Evolutionary conservation across 2,113 vertebrate genomes (phyloP).

Genomic region (Piaya cayana): DNA sequence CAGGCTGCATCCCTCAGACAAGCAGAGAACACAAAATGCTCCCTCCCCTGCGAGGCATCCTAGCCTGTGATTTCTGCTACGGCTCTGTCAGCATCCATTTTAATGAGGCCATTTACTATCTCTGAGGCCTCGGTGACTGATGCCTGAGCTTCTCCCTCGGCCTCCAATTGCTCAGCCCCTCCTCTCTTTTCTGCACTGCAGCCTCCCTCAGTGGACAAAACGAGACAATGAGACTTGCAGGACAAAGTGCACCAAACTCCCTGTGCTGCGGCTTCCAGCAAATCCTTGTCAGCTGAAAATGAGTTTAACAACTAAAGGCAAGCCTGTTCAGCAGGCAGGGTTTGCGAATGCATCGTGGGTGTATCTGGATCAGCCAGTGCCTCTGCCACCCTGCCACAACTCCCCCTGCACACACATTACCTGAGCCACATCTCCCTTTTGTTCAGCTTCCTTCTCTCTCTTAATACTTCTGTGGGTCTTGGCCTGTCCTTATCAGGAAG

Average conservation of each 20-base stretch:
- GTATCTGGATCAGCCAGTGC: not conserved
- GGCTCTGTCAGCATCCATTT: slow-evolving; percentile 11
- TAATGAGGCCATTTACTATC: not conserved
- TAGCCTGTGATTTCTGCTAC: not conserved
- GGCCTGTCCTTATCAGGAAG: not conserved
- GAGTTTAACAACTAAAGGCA: not conserved
- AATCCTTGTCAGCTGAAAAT: not conserved
- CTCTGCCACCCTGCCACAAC: not conserved
- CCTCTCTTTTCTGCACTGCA: slow-evolving; percentile 1
- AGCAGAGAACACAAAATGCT: not conserved
- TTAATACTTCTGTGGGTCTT: not conserved
- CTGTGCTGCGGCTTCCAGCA: not conserved
- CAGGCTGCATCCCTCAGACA: slow-evolving; percentile 41
- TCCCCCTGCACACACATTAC: not conserved
- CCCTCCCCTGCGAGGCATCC: not conserved
- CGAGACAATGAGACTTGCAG: slow-evolving; percentile 1
- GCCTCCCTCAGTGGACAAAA: not conserved
- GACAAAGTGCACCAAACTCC: not conserved
- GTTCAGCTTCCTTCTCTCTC: not conserved
- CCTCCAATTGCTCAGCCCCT: not conserved
- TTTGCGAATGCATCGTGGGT: not conserved
- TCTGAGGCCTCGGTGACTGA: not conserved
- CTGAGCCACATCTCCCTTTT: not conserved
- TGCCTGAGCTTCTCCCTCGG: slow-evolving; percentile 2
- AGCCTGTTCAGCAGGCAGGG: not conserved